A percentile compares a stretch with the other conserved stretches of the same genome.
These are phyloP conservation scores for Chrysogorgia sp. DNA, from an alignment of 92 coral and sea anemone genomes.

Conservation along the genomic window DNA sequence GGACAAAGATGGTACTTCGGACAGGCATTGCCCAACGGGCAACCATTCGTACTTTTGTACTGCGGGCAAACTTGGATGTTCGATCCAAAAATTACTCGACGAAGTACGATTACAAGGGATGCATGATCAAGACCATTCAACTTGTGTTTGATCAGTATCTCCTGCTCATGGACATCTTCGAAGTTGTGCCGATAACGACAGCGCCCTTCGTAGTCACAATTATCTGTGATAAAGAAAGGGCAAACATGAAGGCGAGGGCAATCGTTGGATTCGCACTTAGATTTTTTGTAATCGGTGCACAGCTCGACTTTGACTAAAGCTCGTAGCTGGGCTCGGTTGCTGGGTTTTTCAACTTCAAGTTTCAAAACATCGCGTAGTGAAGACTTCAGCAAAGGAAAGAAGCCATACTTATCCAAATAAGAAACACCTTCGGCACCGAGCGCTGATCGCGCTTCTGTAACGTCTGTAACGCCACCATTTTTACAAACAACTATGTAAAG, in stretches of 20 bases:
- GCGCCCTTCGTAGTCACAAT: slow-evolving; percentile 65
- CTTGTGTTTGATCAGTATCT: slow-evolving; percentile 49
- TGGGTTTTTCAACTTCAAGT: background rate
- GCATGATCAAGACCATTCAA: slow-evolving; percentile 47
- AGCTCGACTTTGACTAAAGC: slow-evolving; percentile 8
- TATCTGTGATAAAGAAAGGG: slow-evolving; percentile 66
- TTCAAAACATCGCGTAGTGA: slow-evolving; percentile 21
- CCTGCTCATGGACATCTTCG: slow-evolving; percentile 56
- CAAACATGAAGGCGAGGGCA: slow-evolving; percentile 86
- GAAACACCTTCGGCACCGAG: background rate
- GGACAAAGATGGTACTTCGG: slow-evolving; percentile 1
- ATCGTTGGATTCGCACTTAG: slow-evolving; percentile 56
- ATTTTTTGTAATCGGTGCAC: slow-evolving; percentile 39
- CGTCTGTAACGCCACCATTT: slow-evolving; percentile 30
- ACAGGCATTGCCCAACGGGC: slow-evolving; percentile 11
- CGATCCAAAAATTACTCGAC: background rate
- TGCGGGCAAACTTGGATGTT: slow-evolving; percentile 5
- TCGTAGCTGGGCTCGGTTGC: background rate
- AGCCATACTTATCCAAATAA: slow-evolving; percentile 52
- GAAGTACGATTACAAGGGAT: slow-evolving; percentile 32
- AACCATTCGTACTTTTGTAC: slow-evolving; percentile 11
- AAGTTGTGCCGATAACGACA: slow-evolving; percentile 77
- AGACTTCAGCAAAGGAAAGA: slow-evolving; percentile 64
- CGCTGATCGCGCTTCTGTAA: background rate
- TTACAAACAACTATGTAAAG: slow-evolving; percentile 14